Evolutionary conservation across 2,113 vertebrate species (phyloP), one percentile per base, ranked within the genome.

Genomic region (Antechinus stuartii): DNA sequence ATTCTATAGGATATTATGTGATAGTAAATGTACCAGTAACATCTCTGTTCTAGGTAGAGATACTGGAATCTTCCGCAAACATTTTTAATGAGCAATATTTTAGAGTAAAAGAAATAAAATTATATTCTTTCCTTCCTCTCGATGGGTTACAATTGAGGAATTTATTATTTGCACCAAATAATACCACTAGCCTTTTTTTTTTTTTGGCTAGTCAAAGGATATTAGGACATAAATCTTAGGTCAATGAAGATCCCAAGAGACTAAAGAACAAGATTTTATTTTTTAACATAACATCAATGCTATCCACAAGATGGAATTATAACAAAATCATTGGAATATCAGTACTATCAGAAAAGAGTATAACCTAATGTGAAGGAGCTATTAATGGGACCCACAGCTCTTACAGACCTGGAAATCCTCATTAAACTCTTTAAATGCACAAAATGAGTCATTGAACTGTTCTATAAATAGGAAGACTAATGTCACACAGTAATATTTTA

Each of bases 251-350:
- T 93, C 61, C 57, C 27, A 90, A 94, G 52, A 25, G 23, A 54
- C 27, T 91, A 46, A n/a, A 23, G 24, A 46, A 91, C 91, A 57
- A 91, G 56, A 91, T 7, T 10, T 96, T 92, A 93, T 30, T 53
- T 89, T 49, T 49, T 49, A 49, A 49, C 23, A 91, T 26, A 16
- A 95, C 94, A 91, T 47, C 35, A 90, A 94, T 26, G 27, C 94
- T 49, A 55, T 90, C 47, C 91, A 57, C 10, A 76, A 96, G 89
- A 92, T 95, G 90, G 92, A 84, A 89, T 96, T 47, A 90, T 35
- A 94, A 30, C 35, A 68, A 89, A 91, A 91, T 25, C 91, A 90
- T 0, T 57, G 68, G 57, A 90, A 90, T 42, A 76, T 50, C 3
- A 49, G 0, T 61, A 93, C 68, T 95, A 89, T 91, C 57, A 84